These are phyloP conservation scores for Brachyistius frenatus DNA, from an alignment of 2,113 vertebrate genomes.

Conservation along the genomic window DNA sequence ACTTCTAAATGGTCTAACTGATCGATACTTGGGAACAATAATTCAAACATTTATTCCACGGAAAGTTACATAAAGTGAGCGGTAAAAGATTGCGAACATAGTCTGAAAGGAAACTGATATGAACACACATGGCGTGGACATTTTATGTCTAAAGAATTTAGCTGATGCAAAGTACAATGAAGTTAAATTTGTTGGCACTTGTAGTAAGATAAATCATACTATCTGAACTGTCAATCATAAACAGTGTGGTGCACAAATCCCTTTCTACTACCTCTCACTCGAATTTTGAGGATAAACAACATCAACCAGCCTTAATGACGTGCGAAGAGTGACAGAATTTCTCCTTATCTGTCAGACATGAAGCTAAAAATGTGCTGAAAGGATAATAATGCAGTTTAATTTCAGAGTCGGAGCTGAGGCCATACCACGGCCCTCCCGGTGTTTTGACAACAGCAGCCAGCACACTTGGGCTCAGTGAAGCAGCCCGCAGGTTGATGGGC, in stretches of 20 bases:
- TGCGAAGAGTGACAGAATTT: neutral
- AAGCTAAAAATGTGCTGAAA: slow-evolving; percentile 27
- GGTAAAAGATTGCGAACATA: neutral
- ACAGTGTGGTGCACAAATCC: neutral
- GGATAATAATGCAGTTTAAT: slow-evolving; percentile 39
- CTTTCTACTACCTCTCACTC: neutral
- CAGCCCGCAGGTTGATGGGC: slow-evolving; percentile 49
- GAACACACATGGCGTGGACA: too few relatives aligned
- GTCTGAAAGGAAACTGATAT: neutral
- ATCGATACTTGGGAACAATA: slow-evolving; percentile 33
- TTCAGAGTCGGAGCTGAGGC: slow-evolving; percentile 20
- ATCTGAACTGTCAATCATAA: neutral
- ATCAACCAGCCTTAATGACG: neutral
- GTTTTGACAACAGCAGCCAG: slow-evolving; percentile 66
- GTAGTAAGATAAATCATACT: neutral
- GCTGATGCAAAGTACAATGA: too few relatives aligned
- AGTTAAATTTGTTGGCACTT: neutral
- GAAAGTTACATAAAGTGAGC: slow-evolving; percentile 7
- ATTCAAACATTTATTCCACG: slow-evolving; percentile 21
- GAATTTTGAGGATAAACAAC: neutral
- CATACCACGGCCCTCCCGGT: slow-evolving; percentile 42
- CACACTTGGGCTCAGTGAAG: slow-evolving; percentile 36
- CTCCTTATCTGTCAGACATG: neutral
- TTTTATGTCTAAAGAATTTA: too few relatives aligned
- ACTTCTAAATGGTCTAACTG: slow-evolving; percentile 3